A percentile compares a stretch with the other conserved stretches of the same genome.
These are phyloP conservation scores for Catamblyrhynchus diadema DNA, from an alignment of 2,797 vertebrate species.

Conservation along the genomic window DNA sequence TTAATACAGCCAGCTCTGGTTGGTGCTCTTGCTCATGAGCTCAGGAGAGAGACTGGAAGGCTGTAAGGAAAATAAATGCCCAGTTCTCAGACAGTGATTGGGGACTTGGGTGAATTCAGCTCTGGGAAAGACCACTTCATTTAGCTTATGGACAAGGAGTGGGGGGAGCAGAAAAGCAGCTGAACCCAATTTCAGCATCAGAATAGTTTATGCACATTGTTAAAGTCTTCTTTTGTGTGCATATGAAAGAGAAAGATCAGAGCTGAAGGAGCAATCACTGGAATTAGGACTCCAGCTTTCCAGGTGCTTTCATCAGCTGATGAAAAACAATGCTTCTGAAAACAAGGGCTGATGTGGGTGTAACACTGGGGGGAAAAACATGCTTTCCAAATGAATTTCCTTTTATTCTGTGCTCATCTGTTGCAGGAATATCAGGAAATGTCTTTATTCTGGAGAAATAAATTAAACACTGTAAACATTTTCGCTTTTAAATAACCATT, in stretches of 20 bases:
- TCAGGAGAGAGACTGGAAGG: neutral
- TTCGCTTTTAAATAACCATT: neutral
- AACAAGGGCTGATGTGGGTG: neutral
- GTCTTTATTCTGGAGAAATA: neutral
- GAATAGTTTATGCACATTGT: neutral
- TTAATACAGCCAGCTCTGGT: neutral
- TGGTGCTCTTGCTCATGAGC: neutral
- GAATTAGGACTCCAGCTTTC: neutral
- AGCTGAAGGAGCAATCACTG: neutral
- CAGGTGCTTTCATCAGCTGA: neutral
- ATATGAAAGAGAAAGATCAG: neutral
- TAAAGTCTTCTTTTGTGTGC: neutral
- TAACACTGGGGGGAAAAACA: neutral
- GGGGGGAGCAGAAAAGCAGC: neutral
- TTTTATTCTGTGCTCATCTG: neutral
- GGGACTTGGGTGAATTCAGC: neutral
- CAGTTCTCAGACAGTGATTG: neutral
- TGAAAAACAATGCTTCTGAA: neutral
- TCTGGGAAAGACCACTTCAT: neutral
- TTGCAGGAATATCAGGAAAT: neutral
- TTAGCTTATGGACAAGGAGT: rapidly evolving
- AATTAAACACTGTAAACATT: neutral
- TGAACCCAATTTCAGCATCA: neutral
- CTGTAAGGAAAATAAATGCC: neutral
- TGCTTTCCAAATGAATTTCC: neutral